These are phyloP conservation scores for Drosophila tani DNA, from an alignment of 1,140 invertebrate species.

Conservation along the genomic window DNA sequence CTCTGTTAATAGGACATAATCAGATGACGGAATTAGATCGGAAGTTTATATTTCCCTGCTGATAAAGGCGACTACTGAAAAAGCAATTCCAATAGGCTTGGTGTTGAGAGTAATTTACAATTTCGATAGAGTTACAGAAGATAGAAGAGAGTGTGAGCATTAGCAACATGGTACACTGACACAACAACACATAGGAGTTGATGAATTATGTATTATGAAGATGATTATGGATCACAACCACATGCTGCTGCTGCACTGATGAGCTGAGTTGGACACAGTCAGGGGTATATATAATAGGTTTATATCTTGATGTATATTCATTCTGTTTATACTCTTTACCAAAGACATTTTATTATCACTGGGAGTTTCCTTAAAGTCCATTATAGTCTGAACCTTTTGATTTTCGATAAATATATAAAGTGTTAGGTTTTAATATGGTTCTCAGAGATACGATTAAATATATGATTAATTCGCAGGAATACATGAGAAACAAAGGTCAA, in stretches of 20 bases:
- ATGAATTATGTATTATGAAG: constrained; percentile 22
- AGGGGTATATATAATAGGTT: constrained; percentile 23
- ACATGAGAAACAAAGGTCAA: constrained; percentile 48
- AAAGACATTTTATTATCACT: constrained; percentile 94
- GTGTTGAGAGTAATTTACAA: constrained; percentile 23
- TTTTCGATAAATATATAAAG: constrained; percentile 77
- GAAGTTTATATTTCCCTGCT: constrained; percentile 1
- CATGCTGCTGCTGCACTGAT: constrained; percentile 31
- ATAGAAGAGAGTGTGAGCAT: constrained; percentile 27
- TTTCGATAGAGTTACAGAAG: constrained; percentile 27
- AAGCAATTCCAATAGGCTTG: constrained; percentile 21
- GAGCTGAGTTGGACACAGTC: constrained; percentile 20
- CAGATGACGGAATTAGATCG: background rate
- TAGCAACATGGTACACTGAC: constrained; percentile 35
- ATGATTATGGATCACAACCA: constrained; percentile 32
- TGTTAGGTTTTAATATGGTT: constrained; percentile 74
- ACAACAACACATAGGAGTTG: constrained; percentile 36
- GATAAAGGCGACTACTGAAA: constrained; percentile 31
- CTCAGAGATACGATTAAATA: constrained; percentile 61
- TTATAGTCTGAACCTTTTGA: constrained; percentile 91
- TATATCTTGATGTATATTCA: constrained; percentile 54
- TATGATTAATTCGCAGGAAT: constrained; percentile 29
- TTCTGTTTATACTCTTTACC: constrained; percentile 87
- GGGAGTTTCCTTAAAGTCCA: constrained; percentile 94
- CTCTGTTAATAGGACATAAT: too few relatives aligned